Percentiles rank a stretch among this genome's conserved stretches.
Conservation (phyloP, 2,888 invertebrate species). For the Limnephilus rhombicus region DNA sequence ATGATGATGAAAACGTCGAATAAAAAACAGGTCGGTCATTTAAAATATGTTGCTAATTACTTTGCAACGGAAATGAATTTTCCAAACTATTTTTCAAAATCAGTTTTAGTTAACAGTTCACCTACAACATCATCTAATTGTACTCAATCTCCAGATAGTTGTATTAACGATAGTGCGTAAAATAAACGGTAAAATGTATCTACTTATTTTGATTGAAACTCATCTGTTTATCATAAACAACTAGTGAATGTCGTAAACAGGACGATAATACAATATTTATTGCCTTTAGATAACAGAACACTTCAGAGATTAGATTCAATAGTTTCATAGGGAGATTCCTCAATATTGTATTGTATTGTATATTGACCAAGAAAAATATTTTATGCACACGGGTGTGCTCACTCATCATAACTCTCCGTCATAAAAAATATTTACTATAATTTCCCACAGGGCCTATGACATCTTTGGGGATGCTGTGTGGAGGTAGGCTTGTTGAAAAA, state of each 20-base stretch:
- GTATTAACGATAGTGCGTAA: background rate
- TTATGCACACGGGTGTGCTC: too few species aligned
- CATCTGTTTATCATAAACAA: background rate
- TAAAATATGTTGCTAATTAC: too few species aligned
- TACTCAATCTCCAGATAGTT: too few species aligned
- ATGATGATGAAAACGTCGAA: too few species aligned
- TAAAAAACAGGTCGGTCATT: too few species aligned
- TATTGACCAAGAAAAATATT: background rate
- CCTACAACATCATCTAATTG: too few species aligned
- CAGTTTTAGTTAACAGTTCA: too few species aligned
- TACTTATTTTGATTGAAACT: background rate
- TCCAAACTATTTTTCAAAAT: too few species aligned
- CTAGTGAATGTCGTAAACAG: background rate
- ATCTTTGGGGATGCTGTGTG: too few species aligned
- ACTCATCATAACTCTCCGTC: background rate
- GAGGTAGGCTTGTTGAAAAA: too few species aligned
- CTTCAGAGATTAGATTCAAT: background rate
- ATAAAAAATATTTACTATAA: background rate
- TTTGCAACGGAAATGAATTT: too few species aligned
- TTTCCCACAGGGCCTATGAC: too few species aligned
- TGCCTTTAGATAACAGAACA: background rate
- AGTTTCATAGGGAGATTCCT: background rate
- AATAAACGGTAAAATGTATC: background rate
- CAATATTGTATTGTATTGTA: background rate
- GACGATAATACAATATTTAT: background rate